Evolutionary conservation across 1,140 invertebrate species (phyloP), one percentile per base, ranked within the genome.

Genomic region (Pachyrhynchus sulphureomaculatus): DNA sequence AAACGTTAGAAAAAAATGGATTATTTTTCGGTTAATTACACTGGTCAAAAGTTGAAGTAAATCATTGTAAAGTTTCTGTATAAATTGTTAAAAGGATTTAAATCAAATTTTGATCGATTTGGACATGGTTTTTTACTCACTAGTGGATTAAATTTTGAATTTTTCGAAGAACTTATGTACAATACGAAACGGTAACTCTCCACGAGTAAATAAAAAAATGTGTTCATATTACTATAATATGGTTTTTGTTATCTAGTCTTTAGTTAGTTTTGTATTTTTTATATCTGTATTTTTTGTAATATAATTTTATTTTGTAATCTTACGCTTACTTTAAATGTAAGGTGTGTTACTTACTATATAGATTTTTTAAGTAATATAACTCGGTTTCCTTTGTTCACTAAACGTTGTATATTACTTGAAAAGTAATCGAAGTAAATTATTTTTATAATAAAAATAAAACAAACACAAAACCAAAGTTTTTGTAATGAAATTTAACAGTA

Each of bases 401-500:
- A 21, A 15, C 13, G 32, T 57, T 47, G 47, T 58, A 58, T 58
- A 37, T 58, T 39, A 37, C 29, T 58, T 48, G 34, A 48, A 58
- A 58, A 48, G 21, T 58, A 44, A 55, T 29, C 8, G 17, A 58
- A 58, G 55, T 58, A 58, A 58, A 48, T 58, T 58, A 58, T 58
- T 58, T 58, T 58, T 58, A 17, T 58, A 48, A 48, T 58, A 48
- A 58, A 58, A 58, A 58, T 58, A 58, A n/a, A 58, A 48, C 55
- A 44, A 58, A 29, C 26, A 10, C 26, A 29, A 58, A 58, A 58
- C 55, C 55, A 58, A 58, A 58, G 55, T 47, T 58, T 58, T 58
- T 58, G 55, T 58, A 58, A 58, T 58, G 54, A 41, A 56, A 56
- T 56, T 56, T 56, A 48, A 58, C 55, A 58, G 55, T 58, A 58